Evolutionary conservation across 2,888 invertebrate species (phyloP), one percentile per base, ranked within the genome.

Genomic region (Zhuqinia jingwanae): DNA sequence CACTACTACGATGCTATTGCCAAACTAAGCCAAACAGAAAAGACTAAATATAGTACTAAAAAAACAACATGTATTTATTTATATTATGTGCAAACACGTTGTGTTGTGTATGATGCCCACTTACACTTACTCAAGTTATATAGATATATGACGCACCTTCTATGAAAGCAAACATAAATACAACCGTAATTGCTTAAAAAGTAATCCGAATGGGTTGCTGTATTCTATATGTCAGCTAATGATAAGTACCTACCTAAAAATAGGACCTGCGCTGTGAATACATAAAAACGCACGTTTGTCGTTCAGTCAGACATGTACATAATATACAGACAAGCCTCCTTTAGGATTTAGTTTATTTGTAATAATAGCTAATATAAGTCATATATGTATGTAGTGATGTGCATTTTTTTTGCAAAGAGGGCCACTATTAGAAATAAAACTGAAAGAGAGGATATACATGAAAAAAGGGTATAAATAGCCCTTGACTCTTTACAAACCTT

Each of bases 381-480:
- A n/a, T n/a, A n/a, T n/a, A n/a, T n/a, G n/a, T n/a, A n/a, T 80
- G 42, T 17, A 20, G 36, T 6, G 36, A 36, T 8, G 20, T 10
- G n/a, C 68, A 58, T 56, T 25, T 50, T n/a, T 45, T 80, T 80
- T 6, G 70, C 42, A 58, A 27, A 81, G 10, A 50, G n/a, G 50
- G n/a, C 70, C n/a, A 25, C 47, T 76, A 83, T 77, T 77, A 83
- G 77, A 83, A 77, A 65, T 63, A 68, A 68, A 83, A 77, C 68
- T 50, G 65, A 70, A 78, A 22, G 75, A 22, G 60, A 56, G 13
- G 56, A 76, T 47, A 73, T 73, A 56, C 22, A 17, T 20, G 65
- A 25, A 47, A 58, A n/a, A 77, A 82, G 65, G 77, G 86, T 87
- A 87, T 87, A 87, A 87, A 87, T 87, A 87, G 85, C 47, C 76